phyloP scores from a whole-genome alignment of 1,140 invertebrate genomes.

The Drosophila sulfurigaster region DNA sequence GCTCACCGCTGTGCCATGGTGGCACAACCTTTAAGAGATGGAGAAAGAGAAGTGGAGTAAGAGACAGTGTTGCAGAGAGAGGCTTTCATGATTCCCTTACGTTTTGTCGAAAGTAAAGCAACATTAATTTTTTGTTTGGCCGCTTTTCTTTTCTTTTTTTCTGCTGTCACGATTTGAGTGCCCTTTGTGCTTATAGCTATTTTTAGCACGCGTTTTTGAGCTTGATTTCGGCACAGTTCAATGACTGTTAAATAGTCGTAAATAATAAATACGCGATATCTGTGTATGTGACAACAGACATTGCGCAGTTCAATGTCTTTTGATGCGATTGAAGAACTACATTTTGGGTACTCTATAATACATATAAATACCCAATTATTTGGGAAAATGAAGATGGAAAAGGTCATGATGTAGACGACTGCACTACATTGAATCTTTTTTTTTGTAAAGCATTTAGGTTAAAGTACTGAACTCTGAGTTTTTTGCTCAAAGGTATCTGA shows the following conservation, averaged over 20 bases:
- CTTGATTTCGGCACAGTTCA: constrained; percentile 56
- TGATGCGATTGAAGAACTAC: not conserved
- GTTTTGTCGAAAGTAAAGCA: constrained; percentile 21
- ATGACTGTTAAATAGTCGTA: constrained; percentile 74
- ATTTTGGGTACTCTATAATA: not conserved
- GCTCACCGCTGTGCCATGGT: constrained; percentile 77
- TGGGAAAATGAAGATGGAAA: not conserved
- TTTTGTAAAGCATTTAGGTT: too few relatives aligned
- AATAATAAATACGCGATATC: constrained; percentile 60
- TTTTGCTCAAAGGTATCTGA: not conserved
- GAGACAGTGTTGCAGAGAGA: constrained; percentile 5
- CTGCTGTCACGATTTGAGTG: constrained; percentile 20
- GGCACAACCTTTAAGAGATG: constrained; percentile 67
- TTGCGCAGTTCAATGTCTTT: not conserved
- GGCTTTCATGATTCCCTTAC: constrained; percentile 43
- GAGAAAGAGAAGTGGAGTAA: too few relatives aligned
- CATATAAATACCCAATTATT: not conserved
- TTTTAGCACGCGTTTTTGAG: constrained; percentile 53
- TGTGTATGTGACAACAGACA: constrained; percentile 1
- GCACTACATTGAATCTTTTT: not conserved
- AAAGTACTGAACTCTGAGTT: too few relatives aligned
- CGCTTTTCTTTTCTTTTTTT: constrained; percentile 27
- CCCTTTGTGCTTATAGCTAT: constrained; percentile 56
- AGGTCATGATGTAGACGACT: not conserved
- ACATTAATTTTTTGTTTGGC: constrained; percentile 12